phyloP scores from a whole-genome alignment of 2,113 vertebrate species.

The Brachyhypopomus occidentalis region DNA sequence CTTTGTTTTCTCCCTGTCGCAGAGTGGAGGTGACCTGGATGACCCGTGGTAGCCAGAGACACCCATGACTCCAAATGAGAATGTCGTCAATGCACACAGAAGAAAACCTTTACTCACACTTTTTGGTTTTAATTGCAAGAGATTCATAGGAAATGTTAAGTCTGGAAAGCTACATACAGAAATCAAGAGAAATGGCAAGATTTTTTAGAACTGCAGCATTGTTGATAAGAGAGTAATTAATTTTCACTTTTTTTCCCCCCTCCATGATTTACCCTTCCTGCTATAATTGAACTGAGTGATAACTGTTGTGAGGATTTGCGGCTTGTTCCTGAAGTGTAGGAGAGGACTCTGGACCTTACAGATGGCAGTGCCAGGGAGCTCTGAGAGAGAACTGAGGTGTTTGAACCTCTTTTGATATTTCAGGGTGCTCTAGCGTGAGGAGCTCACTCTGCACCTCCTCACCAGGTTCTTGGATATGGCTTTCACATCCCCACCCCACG shows the following conservation, averaged over 20 bases:
- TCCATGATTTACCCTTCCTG: slow-evolving; percentile 47
- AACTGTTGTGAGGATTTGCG: slow-evolving; percentile 35
- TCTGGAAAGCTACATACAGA: slow-evolving; percentile 59
- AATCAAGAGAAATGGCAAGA: slow-evolving; percentile 79
- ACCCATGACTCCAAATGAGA: slow-evolving; percentile 66
- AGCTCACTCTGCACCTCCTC: slow-evolving; percentile 10
- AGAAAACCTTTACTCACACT: slow-evolving; percentile 82
- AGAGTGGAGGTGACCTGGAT: slow-evolving; percentile 96
- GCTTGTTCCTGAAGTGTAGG: slow-evolving; percentile 31
- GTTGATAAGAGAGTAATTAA: slow-evolving; percentile 62
- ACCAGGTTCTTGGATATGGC: neutral
- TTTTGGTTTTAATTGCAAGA: slow-evolving; percentile 74
- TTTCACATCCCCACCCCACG: slow-evolving; percentile 27
- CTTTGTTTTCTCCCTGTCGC: slow-evolving; percentile 69
- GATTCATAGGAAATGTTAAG: slow-evolving; percentile 65
- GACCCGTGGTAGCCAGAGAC: slow-evolving; percentile 93
- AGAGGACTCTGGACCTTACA: slow-evolving; percentile 30
- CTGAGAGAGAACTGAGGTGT: slow-evolving; percentile 16
- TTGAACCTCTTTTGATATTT: slow-evolving; percentile 31
- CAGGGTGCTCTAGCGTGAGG: slow-evolving; percentile 20
- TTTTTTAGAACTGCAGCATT: slow-evolving; percentile 72
- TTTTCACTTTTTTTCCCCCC: slow-evolving; percentile 76
- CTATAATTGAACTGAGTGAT: slow-evolving; percentile 33
- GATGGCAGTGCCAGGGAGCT: slow-evolving; percentile 12
- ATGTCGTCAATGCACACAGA: slow-evolving; percentile 82